These are phyloP conservation scores for Anthopleura xanthogrammica DNA, from an alignment of 92 coral and sea anemone genomes.

Conservation along the genomic window DNA sequence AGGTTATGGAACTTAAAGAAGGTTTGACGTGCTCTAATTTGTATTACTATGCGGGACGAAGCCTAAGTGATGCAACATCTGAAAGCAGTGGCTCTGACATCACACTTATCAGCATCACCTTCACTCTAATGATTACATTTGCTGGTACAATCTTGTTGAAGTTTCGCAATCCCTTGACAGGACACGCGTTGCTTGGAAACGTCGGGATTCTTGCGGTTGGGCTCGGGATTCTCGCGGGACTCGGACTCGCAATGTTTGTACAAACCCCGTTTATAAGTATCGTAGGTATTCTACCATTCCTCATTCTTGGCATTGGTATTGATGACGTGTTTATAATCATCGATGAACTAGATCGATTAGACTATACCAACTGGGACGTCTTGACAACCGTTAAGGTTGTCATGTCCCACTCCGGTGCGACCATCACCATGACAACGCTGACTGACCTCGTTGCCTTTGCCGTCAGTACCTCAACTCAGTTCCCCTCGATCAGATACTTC, in stretches of 20 bases:
- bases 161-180: constrained; percentile 74
- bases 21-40: constrained; percentile 38
- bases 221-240: constrained; percentile 81
- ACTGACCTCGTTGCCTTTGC: constrained; percentile 92
- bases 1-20: constrained; percentile 15
- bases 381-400: constrained; percentile 68
- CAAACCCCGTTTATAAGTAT: constrained; percentile 71
- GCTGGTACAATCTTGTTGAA: constrained; percentile 73
- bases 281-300: constrained; percentile 74
- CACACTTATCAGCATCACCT: constrained; percentile 69
- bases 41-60: constrained; percentile 56
- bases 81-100: constrained; percentile 83
- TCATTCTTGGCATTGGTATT: constrained; percentile 82
- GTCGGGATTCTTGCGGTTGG: constrained; percentile 88
- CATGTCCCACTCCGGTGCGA: constrained; percentile 79
- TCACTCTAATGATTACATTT: constrained; percentile 72
- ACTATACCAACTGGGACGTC: constrained; percentile 47
- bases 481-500: constrained; percentile 80
- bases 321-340: constrained; percentile 90
- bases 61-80: constrained; percentile 74
- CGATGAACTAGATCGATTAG: constrained; percentile 80
- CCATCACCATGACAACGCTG: constrained; percentile 95
- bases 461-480: constrained; percentile 82
- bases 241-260: constrained; percentile 67
- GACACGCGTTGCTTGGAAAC: constrained; percentile 78